phyloP scores from a whole-genome alignment of 2,113 vertebrate species.

The Leptosomus discolor region DNA sequence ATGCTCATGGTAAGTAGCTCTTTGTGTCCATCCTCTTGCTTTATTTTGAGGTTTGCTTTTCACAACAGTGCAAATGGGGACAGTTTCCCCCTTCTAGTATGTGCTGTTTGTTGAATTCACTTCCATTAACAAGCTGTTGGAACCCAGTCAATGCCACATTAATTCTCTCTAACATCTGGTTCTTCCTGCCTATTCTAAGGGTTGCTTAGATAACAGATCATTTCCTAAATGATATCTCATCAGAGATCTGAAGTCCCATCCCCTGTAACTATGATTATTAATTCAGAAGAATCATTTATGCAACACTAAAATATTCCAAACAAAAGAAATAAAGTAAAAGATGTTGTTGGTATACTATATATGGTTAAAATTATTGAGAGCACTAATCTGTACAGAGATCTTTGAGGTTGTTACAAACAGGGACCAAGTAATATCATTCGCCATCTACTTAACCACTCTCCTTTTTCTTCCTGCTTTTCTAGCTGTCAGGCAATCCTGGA shows the following conservation, averaged over 20 bases:
- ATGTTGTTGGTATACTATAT: neutral
- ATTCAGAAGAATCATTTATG: neutral
- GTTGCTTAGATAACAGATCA: neutral
- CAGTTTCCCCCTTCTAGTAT: neutral
- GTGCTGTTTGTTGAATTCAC: neutral
- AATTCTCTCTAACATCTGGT: neutral
- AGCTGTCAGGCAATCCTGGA: neutral
- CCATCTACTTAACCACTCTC: neutral
- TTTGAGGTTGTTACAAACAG: neutral
- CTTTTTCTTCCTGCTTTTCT: neutral
- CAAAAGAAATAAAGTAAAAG: neutral
- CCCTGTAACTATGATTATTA: neutral
- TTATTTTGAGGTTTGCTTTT: neutral
- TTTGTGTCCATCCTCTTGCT: neutral
- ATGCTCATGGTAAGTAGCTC: neutral
- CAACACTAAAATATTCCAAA: neutral
- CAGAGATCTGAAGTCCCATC: neutral
- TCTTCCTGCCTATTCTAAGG: neutral
- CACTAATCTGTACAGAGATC: neutral
- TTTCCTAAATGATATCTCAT: neutral
- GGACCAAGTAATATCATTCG: neutral
- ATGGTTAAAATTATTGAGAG: neutral
- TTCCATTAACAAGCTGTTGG: constrained; percentile 3
- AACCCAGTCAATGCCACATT: neutral
- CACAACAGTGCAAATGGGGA: neutral